These are phyloP conservation scores for Bubo scandiacus DNA, from an alignment of 2,113 vertebrate species.

Conservation along the genomic window DNA sequence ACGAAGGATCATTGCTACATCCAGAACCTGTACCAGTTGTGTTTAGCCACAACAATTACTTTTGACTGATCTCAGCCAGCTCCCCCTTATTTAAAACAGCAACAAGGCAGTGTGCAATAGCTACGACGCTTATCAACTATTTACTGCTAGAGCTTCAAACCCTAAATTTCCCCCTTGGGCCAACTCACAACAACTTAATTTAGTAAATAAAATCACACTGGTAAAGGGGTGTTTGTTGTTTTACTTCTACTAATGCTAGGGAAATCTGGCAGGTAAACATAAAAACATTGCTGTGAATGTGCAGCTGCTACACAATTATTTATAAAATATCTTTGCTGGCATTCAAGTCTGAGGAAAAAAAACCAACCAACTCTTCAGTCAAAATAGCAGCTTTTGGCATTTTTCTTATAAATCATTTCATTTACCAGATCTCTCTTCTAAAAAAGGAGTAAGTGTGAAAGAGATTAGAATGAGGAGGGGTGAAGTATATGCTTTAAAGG, in stretches of 20 bases:
- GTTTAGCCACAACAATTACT: not conserved
- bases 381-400: not conserved
- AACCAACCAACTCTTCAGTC: not conserved
- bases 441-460: not conserved
- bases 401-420: not conserved
- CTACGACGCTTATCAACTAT: not conserved
- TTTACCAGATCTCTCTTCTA: not conserved
- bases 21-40: not conserved
- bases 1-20: not conserved
- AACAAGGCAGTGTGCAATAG: not conserved
- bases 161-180: not conserved
- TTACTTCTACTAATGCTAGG: not conserved
- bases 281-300: not conserved
- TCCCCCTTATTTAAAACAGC: not conserved
- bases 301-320: not conserved
- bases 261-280: not conserved
- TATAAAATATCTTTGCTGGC: not conserved
- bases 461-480: not conserved
- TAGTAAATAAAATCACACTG: not conserved
- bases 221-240: not conserved
- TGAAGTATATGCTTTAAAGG: not conserved
- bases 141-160: not conserved
- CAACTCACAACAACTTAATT: not conserved
- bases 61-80: not conserved
- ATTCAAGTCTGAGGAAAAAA: not conserved